These are phyloP conservation scores for Pollenia angustigena DNA, from an alignment of 2,888 invertebrate species.

Conservation along the genomic window DNA sequence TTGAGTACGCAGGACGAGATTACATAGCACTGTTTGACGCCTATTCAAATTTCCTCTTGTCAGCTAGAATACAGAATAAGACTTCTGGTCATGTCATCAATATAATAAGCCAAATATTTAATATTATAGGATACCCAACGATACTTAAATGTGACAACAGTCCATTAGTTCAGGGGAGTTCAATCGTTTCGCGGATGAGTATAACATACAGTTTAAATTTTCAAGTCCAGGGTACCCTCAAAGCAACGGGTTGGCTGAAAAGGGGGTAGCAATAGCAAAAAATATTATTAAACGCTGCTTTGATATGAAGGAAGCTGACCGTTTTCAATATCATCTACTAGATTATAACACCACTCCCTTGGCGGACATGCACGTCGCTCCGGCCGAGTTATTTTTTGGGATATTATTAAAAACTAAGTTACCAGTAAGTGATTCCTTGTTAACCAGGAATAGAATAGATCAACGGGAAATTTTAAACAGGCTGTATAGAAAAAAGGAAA, in stretches of 20 bases:
- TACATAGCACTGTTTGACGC: no score
- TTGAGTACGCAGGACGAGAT: no score
- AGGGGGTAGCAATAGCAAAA: neutral
- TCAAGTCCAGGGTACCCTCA: neutral
- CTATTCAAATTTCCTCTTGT: no score
- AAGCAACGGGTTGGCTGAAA: no score
- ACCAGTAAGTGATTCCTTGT: neutral
- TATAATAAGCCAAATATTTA: neutral
- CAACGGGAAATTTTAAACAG: neutral
- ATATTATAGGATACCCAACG: no score
- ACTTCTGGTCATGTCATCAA: no score
- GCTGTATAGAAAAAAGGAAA: constrained; percentile 50
- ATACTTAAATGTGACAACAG: neutral
- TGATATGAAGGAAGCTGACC: neutral
- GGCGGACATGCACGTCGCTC: neutral
- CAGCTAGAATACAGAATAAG: no score
- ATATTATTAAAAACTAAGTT: neutral
- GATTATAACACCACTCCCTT: neutral
- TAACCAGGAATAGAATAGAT: neutral
- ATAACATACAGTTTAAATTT: neutral
- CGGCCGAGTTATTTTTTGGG: neutral
- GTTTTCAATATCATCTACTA: neutral
- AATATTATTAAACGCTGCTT: constrained; percentile 5
- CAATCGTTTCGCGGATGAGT: no score
- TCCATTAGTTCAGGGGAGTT: neutral